A percentile compares a stretch with the other conserved stretches of the same genome.
These are phyloP conservation scores for Acleris holmiana DNA, from an alignment of 2,888 invertebrate genomes.

Conservation along the genomic window DNA sequence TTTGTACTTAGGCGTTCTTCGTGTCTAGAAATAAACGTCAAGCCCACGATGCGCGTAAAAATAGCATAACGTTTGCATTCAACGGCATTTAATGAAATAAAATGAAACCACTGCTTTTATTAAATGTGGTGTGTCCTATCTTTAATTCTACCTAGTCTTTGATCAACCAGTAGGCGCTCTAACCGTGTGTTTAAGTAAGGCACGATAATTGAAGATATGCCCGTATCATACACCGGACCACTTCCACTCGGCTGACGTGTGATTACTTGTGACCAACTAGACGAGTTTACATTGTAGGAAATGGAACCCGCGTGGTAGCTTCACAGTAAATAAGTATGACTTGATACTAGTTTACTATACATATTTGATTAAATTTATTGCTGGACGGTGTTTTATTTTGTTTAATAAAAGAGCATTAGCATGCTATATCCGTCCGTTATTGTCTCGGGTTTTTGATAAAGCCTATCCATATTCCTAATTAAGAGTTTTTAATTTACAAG, in stretches of 20 bases:
- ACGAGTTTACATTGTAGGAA: slow-evolving; percentile 54
- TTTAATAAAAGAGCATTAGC: too few relatives aligned
- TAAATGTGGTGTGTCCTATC: neutral
- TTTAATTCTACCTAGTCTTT: slow-evolving; percentile 44
- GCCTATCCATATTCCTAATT: too few relatives aligned
- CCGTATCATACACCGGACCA: slow-evolving; percentile 68
- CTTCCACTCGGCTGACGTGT: slow-evolving; percentile 64
- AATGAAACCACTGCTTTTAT: too few relatives aligned
- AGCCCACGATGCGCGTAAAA: too few relatives aligned
- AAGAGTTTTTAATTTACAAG: too few relatives aligned
- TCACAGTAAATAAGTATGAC: neutral
- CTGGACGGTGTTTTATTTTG: neutral
- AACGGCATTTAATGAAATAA: too few relatives aligned
- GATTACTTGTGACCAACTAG: slow-evolving; percentile 56
- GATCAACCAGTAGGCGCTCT: slow-evolving; percentile 62
- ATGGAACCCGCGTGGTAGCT: slow-evolving; percentile 37
- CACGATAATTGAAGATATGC: slow-evolving; percentile 83
- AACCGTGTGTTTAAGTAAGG: slow-evolving; percentile 82
- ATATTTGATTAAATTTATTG: slow-evolving; percentile 18
- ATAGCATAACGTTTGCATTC: too few relatives aligned
- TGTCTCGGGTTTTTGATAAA: too few relatives aligned
- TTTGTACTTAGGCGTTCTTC: too few relatives aligned
- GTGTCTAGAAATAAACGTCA: too few relatives aligned
- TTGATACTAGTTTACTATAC: neutral
- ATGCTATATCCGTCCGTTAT: too few relatives aligned